phyloP scores from a whole-genome alignment of 2,888 invertebrate genomes.

The Phalera bucephala region DNA sequence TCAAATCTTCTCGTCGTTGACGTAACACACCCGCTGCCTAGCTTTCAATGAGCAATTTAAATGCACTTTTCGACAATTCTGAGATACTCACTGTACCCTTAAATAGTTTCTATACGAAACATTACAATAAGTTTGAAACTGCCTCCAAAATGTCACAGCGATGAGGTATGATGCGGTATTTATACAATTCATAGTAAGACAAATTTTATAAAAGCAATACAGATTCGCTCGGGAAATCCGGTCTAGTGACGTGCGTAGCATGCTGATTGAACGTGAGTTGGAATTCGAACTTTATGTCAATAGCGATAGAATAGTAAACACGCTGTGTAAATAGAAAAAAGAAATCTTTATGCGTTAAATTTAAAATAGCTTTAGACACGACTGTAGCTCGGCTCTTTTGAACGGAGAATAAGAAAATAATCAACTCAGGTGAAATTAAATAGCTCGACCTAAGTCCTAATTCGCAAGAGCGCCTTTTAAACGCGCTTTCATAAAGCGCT shows the following conservation, averaged over 20 bases:
- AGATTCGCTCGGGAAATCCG: conserved; percentile 8
- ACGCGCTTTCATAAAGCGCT: too few species aligned
- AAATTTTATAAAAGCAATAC: conserved; percentile 19
- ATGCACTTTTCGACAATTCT: neutral
- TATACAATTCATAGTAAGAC: conserved; percentile 16
- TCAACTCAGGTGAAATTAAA: too few species aligned
- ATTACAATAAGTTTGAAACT: too few species aligned
- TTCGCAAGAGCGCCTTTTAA: too few species aligned
- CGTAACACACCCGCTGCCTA: neutral
- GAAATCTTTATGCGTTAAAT: too few species aligned
- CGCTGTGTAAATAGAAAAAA: conserved; percentile 11
- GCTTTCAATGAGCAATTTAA: neutral
- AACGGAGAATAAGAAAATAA: too few species aligned
- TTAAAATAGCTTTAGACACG: too few species aligned
- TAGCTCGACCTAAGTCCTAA: too few species aligned
- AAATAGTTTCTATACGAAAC: neutral
- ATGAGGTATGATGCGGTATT: conserved; percentile 65
- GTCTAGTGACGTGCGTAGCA: conserved; percentile 9
- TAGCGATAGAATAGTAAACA: conserved; percentile 5
- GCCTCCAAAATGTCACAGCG: conserved; percentile 32
- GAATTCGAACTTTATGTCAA: conserved; percentile 11
- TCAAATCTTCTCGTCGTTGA: neutral
- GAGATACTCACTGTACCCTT: neutral
- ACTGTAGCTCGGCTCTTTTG: too few species aligned
- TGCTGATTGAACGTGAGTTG: conserved; percentile 4